Conservation (phyloP, 2,888 invertebrate species). For the Oligia fasciuncula region DNA sequence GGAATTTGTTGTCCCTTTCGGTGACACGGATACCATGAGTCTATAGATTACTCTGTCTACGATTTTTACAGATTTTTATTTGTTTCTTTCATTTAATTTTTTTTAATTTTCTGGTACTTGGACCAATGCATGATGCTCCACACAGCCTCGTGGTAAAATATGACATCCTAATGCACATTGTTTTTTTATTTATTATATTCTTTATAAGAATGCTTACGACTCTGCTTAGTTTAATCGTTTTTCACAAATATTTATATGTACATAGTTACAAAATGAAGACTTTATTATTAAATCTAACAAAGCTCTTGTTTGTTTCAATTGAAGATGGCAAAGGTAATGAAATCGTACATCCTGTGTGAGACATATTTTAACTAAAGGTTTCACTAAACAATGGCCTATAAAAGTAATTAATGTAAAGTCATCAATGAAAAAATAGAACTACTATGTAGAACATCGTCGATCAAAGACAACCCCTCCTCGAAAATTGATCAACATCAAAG, state of each 20-base stretch:
- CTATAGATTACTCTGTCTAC: too few relatives aligned
- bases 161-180: not conserved
- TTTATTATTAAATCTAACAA: not conserved
- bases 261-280: not conserved
- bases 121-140: not conserved
- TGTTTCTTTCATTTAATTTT: too few relatives aligned
- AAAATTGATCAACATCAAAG: slow-evolving; percentile 24
- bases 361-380: not conserved
- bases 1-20: too few relatives aligned
- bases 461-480: slow-evolving; percentile 1
- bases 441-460: not conserved
- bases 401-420: not conserved
- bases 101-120: not conserved
- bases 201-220: not conserved
- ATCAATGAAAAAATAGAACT: not conserved
- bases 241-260: not conserved
- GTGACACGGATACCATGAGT: too few relatives aligned
- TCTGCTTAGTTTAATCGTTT: not conserved
- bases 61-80: too few relatives aligned
- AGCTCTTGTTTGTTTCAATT: not conserved
- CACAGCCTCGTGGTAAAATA: not conserved
- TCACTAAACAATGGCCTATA: not conserved
- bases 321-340: not conserved
- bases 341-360: not conserved
- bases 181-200: not conserved